Conservation (phyloP, 2,113 vertebrate species). For the Python bivittatus region DNA sequence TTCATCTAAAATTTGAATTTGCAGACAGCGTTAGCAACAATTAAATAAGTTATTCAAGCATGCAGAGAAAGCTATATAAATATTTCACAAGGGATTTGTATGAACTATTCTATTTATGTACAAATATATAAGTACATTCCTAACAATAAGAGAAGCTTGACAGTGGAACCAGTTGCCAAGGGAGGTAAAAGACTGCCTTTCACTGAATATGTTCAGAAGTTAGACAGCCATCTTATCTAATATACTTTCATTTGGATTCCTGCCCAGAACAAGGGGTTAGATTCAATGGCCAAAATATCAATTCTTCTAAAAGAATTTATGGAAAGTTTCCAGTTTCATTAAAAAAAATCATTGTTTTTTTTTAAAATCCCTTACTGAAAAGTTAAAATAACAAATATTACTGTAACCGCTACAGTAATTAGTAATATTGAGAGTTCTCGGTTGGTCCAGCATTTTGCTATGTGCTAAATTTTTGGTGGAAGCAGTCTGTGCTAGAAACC, state of each 20-base stretch:
- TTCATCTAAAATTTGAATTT: constrained; percentile 2
- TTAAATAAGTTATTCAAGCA: neutral
- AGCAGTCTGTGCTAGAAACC: neutral
- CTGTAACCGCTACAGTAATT: neutral
- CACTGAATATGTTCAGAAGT: too few species aligned
- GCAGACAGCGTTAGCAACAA: neutral
- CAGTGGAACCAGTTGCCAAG: too few species aligned
- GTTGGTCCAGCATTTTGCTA: neutral
- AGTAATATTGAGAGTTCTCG: neutral
- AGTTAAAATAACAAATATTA: neutral
- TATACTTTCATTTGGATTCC: too few species aligned
- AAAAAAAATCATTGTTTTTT: neutral
- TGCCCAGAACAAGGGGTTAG: neutral
- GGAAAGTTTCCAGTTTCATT: neutral
- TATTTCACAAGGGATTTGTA: neutral
- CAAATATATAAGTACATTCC: neutral
- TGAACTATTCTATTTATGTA: neutral
- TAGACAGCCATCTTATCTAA: too few species aligned
- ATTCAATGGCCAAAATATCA: neutral
- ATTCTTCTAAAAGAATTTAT: neutral
- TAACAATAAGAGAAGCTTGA: neutral
- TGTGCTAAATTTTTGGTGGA: neutral
- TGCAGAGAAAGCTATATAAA: neutral
- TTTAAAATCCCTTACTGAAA: neutral
- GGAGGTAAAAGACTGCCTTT: too few species aligned